These are phyloP conservation scores for Allophyes oxyacanthae DNA, from an alignment of 2,888 invertebrate species.

Conservation along the genomic window DNA sequence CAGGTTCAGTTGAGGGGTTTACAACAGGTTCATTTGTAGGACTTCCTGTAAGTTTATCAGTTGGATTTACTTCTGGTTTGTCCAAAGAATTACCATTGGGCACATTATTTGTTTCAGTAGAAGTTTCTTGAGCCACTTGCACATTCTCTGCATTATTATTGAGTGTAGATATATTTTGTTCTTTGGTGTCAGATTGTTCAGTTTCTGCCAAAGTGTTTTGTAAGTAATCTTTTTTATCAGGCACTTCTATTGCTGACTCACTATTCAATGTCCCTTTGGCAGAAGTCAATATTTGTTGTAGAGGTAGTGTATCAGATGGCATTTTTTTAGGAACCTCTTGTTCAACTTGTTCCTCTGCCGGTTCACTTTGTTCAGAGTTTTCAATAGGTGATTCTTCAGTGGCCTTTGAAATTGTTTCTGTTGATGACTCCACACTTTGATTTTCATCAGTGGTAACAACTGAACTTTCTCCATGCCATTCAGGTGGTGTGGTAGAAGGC, in stretches of 20 bases:
- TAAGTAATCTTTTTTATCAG: constrained; percentile 61
- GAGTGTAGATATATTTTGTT: constrained; percentile 64
- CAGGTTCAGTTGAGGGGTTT: constrained; percentile 5
- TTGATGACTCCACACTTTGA: constrained; percentile 10
- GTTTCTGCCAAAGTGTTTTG: constrained; percentile 57
- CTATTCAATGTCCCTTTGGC: constrained; percentile 51
- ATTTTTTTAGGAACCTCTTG: constrained; percentile 24
- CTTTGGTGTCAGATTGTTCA: constrained; percentile 57
- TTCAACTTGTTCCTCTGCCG: constrained; percentile 18
- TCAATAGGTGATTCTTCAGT: constrained; percentile 5
- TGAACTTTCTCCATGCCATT: constrained; percentile 10
- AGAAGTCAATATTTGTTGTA: constrained; percentile 50
- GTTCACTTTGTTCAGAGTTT: constrained; percentile 9
- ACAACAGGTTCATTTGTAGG: constrained; percentile 14
- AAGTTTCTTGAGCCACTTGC: constrained; percentile 50
- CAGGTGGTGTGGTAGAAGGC: constrained; percentile 1
- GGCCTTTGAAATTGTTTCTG: constrained; percentile 7
- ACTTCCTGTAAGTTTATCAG: constrained; percentile 13
- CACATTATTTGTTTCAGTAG: constrained; percentile 50
- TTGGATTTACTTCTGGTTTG: constrained; percentile 7
- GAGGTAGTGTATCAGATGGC: constrained; percentile 26
- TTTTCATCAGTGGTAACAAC: constrained; percentile 6
- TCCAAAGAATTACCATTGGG: constrained; percentile 50
- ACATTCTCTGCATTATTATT: constrained; percentile 45
- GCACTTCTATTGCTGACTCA: constrained; percentile 55